Percentiles rank a stretch among this genome's conserved stretches.
Evolutionary conservation across 2,888 invertebrate species (phyloP).

Genomic region (Aphodius granarius): DNA sequence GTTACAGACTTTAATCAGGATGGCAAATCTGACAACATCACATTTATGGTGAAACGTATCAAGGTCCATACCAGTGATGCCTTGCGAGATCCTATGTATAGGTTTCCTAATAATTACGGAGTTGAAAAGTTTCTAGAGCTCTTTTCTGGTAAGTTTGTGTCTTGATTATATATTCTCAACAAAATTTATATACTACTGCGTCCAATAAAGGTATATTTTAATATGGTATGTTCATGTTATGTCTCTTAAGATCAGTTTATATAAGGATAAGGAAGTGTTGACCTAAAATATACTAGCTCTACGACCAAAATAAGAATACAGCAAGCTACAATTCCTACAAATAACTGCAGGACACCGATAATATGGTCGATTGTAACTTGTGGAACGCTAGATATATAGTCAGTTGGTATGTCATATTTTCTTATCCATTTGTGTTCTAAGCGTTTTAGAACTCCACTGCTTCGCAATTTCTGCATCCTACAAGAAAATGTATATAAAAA

Average conservation of each 20-base stretch:
- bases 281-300: neutral
- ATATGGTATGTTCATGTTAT: too few relatives aligned
- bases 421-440: constrained; percentile 50
- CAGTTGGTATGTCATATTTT: constrained; percentile 12
- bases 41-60: constrained; percentile 94
- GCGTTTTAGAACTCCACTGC: constrained; percentile 49
- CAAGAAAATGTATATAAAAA: constrained; percentile 29
- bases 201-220: too few relatives aligned
- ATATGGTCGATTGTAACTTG: constrained; percentile 45
- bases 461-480: constrained; percentile 48
- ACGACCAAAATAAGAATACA: neutral
- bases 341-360: constrained; percentile 39
- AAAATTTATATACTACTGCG: too few relatives aligned
- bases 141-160: constrained; percentile 77
- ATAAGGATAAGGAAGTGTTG: neutral
- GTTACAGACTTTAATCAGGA: constrained; percentile 91
- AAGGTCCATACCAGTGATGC: constrained; percentile 90
- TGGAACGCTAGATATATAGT: constrained; percentile 29
- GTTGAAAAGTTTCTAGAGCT: constrained; percentile 98
- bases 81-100: constrained; percentile 81
- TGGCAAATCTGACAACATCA: constrained; percentile 88
- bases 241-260: too few relatives aligned
- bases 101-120: constrained; percentile 93
- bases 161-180: neutral
- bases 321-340: neutral